Evolutionary conservation across 2,888 invertebrate genomes (phyloP), one percentile per base, ranked within the genome.

Genomic region (Stramonita haemastoma): DNA sequence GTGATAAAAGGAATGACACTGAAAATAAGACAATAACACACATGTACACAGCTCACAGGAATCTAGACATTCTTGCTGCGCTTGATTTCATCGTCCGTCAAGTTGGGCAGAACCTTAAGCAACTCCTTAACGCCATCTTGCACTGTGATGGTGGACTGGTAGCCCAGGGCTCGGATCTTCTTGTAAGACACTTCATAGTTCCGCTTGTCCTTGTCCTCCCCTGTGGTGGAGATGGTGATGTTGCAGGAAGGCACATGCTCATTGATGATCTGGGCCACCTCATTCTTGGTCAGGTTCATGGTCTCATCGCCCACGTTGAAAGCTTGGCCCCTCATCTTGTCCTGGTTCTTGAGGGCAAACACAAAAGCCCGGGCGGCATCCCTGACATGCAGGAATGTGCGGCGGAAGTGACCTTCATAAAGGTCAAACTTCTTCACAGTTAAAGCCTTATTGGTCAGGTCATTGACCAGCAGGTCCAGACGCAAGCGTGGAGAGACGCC

Each of bases 301-400:
- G 93, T 91, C 89, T 96, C 96, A 89, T 96, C 96, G 0, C 96
- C 96, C 22, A 96, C 95, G 91, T 96, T 96, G 91, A 93, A 96
- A 0, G 95, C 95, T 77, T 93, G 91, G 29, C 95, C 95, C 86
- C 92, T 91, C 95, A 96, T 96, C 34, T 89, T 56, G 46, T 93
- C 92, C 89, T 95, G 94, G 89, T 95, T 93, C 56, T 95, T 92
- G 6, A 96, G 83, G 11, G 95, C 94, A 90, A 96, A 95, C 0
- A 95, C 89, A 90, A 96, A 96, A 5, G 96, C 95, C 5, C 93
- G 91, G 1, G 95, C 95, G 0, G 96, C 96, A 89, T 96, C 96
- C 84, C 93, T 94, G 4, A 96, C 95, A 90, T 96, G 96, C 17
- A 96, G 92, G 90, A 96, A 96, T 11, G 95, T 96, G 87, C 96